A percentile compares a stretch with the other conserved stretches of the same genome.
Evolutionary conservation across 2,888 invertebrate species (phyloP).

Genomic region (Aphrophora alni): DNA sequence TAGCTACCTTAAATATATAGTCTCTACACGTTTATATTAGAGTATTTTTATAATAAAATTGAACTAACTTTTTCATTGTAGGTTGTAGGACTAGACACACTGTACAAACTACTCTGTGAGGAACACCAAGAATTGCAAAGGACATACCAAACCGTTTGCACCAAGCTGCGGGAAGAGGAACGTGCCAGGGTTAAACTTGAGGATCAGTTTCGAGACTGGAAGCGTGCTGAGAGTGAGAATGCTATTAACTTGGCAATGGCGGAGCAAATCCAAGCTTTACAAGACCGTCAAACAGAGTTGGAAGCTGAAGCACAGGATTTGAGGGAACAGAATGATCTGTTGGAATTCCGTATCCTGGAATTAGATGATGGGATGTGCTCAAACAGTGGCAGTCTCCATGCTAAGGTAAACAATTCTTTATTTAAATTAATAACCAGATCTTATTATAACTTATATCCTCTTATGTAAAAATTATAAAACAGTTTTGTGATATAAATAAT

Average conservation of each 20-base stretch:
- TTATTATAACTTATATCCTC: neutral
- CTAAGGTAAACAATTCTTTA: too few species aligned
- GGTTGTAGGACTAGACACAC: constrained; percentile 50
- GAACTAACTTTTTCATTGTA: constrained; percentile 30
- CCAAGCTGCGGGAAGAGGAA: constrained; percentile 47
- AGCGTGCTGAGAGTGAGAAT: constrained; percentile 41
- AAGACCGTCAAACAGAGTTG: constrained; percentile 57
- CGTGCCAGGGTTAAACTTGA: constrained; percentile 20
- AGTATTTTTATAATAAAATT: too few species aligned
- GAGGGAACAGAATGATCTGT: constrained; percentile 78
- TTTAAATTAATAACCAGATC: too few species aligned
- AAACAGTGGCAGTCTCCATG: constrained; percentile 27
- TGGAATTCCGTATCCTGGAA: constrained; percentile 80
- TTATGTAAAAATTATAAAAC: too few species aligned
- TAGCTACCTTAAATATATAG: too few species aligned
- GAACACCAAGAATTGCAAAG: constrained; percentile 51
- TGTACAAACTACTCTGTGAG: constrained; percentile 49
- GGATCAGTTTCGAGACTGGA: constrained; percentile 15
- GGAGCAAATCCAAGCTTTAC: constrained; percentile 45
- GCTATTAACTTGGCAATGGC: constrained; percentile 47
- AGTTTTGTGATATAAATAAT: too few species aligned
- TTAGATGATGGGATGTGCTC: constrained; percentile 59
- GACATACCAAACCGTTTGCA: constrained; percentile 45
- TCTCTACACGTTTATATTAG: too few species aligned
- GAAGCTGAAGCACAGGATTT: constrained; percentile 74